Percentiles rank a stretch among this genome's conserved stretches.
Conservation (phyloP, 2,113 vertebrate species). For the Dipodomys merriami region DNA sequence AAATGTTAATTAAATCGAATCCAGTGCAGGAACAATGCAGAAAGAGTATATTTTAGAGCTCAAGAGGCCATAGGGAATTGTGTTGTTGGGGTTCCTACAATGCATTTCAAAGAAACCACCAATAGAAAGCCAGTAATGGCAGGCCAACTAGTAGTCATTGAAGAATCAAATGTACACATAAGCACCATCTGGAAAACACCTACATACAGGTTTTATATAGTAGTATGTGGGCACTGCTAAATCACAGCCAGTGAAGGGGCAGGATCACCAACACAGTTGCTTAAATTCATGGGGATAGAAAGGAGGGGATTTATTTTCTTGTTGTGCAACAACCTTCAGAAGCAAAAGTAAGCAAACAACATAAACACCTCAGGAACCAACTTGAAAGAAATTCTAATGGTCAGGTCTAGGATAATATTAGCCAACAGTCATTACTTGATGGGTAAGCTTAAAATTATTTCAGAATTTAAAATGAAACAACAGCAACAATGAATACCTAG, state of each 20-base stretch:
- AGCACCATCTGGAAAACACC: constrained; percentile 27
- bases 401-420: neutral
- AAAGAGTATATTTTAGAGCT: constrained; percentile 70
- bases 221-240: neutral
- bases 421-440: constrained; percentile 1
- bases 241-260: neutral
- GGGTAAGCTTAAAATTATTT: constrained; percentile 15
- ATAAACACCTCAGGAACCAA: neutral
- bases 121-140: neutral
- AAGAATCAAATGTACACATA: constrained; percentile 46
- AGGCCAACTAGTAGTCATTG: neutral
- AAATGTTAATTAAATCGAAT: constrained; percentile 88
- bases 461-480: neutral
- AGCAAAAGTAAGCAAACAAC: constrained; percentile 32
- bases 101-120: constrained; percentile 59
- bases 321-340: constrained; percentile 21
- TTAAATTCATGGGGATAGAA: neutral
- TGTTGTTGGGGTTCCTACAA: constrained; percentile 29
- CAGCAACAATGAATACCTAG: neutral
- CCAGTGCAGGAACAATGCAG: constrained; percentile 70
- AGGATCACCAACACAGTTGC: neutral
- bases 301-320: constrained; percentile 28
- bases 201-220: neutral
- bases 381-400: neutral
- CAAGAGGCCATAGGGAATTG: constrained; percentile 69